A percentile compares a stretch with the other conserved stretches of the same genome.
These are phyloP conservation scores for Heliothis subflexa DNA, from an alignment of 1,140 invertebrate genomes.

Conservation along the genomic window DNA sequence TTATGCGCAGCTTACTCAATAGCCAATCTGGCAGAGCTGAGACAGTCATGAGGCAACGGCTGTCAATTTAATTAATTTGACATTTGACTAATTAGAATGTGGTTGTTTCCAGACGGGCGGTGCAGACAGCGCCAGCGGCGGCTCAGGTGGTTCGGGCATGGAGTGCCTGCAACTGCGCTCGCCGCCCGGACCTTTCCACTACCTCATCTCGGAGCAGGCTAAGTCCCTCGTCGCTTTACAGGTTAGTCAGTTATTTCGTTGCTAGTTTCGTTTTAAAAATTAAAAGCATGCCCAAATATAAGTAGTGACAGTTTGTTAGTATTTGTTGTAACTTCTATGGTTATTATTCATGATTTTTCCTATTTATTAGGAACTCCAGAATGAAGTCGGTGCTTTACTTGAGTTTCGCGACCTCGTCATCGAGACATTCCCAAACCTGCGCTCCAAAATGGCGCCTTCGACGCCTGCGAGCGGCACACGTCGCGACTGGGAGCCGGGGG, in stretches of 20 bases:
- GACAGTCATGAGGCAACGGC: no score
- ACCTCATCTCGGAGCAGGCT: constrained; percentile 93
- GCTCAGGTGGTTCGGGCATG: constrained; percentile 88
- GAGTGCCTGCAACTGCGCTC: constrained; percentile 90
- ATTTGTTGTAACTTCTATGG: background rate
- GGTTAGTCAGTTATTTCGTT: constrained; percentile 59
- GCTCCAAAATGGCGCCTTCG: constrained; percentile 90
- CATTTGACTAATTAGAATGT: background rate
- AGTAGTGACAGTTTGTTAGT: background rate
- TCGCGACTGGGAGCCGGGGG: constrained; percentile 92
- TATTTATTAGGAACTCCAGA: constrained; percentile 91
- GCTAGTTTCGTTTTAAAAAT: no score
- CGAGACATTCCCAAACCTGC: constrained; percentile 95
- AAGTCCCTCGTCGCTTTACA: constrained; percentile 92
- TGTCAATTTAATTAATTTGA: background rate
- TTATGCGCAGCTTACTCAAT: no score
- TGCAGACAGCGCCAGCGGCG: constrained; percentile 85
- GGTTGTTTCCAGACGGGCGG: constrained; percentile 79
- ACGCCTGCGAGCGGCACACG: constrained; percentile 80
- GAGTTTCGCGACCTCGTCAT: constrained; percentile 96
- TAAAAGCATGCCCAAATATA: no score
- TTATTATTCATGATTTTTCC: constrained; percentile 24
- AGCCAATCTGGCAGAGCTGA: no score
- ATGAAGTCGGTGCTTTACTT: constrained; percentile 95
- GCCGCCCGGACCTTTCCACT: constrained; percentile 89